Evolutionary conservation across 1,140 invertebrate genomes (phyloP).

Genomic region (Dysdera silvatica): DNA sequence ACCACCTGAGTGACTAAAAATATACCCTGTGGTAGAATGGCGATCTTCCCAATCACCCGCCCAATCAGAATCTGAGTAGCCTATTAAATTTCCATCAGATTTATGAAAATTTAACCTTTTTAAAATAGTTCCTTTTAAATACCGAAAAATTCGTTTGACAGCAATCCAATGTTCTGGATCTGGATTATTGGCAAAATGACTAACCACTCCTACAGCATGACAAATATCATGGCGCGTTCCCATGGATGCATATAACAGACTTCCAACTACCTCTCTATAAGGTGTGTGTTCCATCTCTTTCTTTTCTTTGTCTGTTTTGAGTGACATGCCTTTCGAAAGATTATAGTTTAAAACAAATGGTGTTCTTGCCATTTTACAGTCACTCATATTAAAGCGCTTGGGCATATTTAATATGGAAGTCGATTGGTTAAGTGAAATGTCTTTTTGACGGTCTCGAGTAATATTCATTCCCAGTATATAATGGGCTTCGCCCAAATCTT

Average conservation of each 20-base stretch:
- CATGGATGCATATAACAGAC: slow-evolving; percentile 44
- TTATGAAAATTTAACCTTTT: too few species aligned
- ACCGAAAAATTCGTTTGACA: slow-evolving; percentile 44
- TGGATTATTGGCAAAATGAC: slow-evolving; percentile 44
- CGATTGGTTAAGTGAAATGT: too few species aligned
- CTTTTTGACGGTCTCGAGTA: too few species aligned
- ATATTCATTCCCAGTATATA: too few species aligned
- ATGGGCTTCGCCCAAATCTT: too few species aligned
- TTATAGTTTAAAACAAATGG: too few species aligned
- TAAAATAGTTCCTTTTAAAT: slow-evolving; percentile 46
- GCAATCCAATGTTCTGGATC: slow-evolving; percentile 40
- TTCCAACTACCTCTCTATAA: slow-evolving; percentile 22
- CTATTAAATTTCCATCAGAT: too few species aligned
- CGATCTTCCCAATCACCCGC: slow-evolving; percentile 37
- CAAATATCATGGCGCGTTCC: slow-evolving; percentile 47
- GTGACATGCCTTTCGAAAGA: too few species aligned
- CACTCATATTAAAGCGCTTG: too few species aligned
- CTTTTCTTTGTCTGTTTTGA: background rate
- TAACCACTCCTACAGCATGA: slow-evolving; percentile 43
- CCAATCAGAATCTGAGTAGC: slow-evolving; percentile 44
- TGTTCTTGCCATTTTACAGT: too few species aligned
- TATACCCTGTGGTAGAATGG: slow-evolving; percentile 37
- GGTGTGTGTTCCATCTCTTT: too few species aligned
- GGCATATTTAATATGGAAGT: too few species aligned
- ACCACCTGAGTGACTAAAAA: slow-evolving; percentile 36